phyloP scores from a whole-genome alignment of 2,888 invertebrate genomes.

The Galerucella calmariensis region DNA sequence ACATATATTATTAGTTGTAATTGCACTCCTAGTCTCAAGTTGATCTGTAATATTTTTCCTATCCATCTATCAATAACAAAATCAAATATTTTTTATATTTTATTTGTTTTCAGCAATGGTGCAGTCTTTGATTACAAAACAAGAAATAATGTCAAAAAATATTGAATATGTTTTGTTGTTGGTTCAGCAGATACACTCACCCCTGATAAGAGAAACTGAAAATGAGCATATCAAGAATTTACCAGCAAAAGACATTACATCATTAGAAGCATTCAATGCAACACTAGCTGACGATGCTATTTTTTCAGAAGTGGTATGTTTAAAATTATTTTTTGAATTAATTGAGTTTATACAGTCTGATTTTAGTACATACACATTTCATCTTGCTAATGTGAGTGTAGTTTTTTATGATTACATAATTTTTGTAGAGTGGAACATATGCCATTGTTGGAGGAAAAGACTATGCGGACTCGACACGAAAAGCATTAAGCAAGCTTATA shows the following conservation, averaged over 20 bases:
- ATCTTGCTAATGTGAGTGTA: too few relatives aligned
- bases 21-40: too few relatives aligned
- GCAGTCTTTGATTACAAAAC: constrained; percentile 1
- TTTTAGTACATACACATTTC: too few relatives aligned
- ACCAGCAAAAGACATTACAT: constrained; percentile 7
- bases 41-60: too few relatives aligned
- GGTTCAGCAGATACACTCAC: constrained; percentile 17
- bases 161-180: constrained; percentile 17
- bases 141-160: constrained; percentile 11
- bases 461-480: constrained; percentile 13
- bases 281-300: background rate
- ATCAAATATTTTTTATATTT: too few relatives aligned
- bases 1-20: background rate
- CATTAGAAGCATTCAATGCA: background rate
- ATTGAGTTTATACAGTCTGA: too few relatives aligned
- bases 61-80: too few relatives aligned
- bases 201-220: constrained; percentile 10
- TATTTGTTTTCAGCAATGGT: too few relatives aligned
- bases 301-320: too few relatives aligned
- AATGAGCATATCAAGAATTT: constrained; percentile 14
- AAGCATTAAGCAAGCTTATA: constrained; percentile 8
- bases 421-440: constrained; percentile 6
- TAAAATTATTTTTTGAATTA: too few relatives aligned
- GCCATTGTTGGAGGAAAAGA: constrained; percentile 20
- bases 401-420: background rate